Base-by-base conservation (phyloP, 2,888 invertebrate species). In the Drosophila mimica region DNA sequence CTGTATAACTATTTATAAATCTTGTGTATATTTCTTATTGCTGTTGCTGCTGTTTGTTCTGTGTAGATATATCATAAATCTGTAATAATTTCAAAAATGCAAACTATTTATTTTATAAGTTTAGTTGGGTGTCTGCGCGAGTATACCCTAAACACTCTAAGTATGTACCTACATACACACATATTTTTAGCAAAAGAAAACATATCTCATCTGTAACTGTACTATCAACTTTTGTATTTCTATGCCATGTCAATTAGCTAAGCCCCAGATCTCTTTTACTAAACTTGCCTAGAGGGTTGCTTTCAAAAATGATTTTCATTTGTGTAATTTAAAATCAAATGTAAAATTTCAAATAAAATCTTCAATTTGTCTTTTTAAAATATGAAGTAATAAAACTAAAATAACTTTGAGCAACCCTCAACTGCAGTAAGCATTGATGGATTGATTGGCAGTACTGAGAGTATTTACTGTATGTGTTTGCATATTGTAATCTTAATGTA, bases 41-140 rank as follows among this genome's bases (percentile, higher is more conserved):
- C 54, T 72, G 40, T 48, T 59, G 20, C 9, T 60, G 36, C 34
- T 36, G 38, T 54, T 59, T 36, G 38, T 54, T 59, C 31, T 60
- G 67, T 74, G 62, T 81, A 74, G 67, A 71, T 81, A 64, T 77
- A 49, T 65, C 49, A 72, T 82, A 76, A 78, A 78, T 58, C 46
- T 78, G 59, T 81, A 70, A 74, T 76, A 70, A 79, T 70, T 72
- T 82, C 63, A 76, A 79, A 81, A 81, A 81, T 71, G 74, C 79
- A 74, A 76, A 71, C 71, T 72, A 71, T 74, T 74, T 56, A 59
- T 58, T 67, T 78, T 70, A 63, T 74, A 76, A 75, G 61, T 69
- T 61, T 64, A 52, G 34, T 64, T 68, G 68, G 56, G 54, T 63
- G 62, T 60, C 57, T 66, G 65, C 70, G 51, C 46, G 58, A 40